phyloP scores from a whole-genome alignment of 1,140 invertebrate species.

The Phenacoccus solenopsis region DNA sequence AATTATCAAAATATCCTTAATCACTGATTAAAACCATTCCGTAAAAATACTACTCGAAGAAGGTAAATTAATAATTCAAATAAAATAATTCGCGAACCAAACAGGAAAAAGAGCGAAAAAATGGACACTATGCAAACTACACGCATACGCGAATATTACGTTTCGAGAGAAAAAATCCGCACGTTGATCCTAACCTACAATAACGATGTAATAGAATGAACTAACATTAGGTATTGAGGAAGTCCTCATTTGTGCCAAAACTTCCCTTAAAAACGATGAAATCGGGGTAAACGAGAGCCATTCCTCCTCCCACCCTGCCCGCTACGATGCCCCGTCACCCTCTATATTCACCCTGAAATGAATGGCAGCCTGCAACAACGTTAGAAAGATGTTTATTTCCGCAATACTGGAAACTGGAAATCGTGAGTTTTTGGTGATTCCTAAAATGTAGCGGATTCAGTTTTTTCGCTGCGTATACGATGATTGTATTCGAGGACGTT shows the following conservation, averaged over 20 bases:
- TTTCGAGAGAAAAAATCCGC: too few relatives aligned
- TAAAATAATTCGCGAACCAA: too few relatives aligned
- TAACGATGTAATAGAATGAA: background rate
- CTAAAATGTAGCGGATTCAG: background rate
- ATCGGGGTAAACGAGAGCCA: background rate
- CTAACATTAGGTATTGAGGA: background rate
- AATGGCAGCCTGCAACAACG: background rate
- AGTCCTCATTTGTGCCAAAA: constrained; percentile 5
- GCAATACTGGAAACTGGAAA: constrained; percentile 8
- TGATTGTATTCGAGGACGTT: background rate
- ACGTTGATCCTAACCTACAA: too few relatives aligned
- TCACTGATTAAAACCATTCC: too few relatives aligned
- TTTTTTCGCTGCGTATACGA: background rate
- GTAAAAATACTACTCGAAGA: too few relatives aligned
- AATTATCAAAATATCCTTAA: too few relatives aligned
- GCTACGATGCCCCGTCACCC: too few relatives aligned
- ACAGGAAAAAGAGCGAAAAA: too few relatives aligned
- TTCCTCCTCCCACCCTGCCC: background rate
- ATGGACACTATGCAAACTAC: too few relatives aligned
- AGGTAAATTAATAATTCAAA: too few relatives aligned
- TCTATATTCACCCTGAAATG: constrained; percentile 1
- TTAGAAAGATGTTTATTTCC: constrained; percentile 1
- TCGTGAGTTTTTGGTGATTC: background rate
- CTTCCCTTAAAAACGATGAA: background rate
- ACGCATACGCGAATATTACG: too few relatives aligned